phyloP scores from a whole-genome alignment of 1,140 invertebrate species.

The Sitodiplosis mosellana region DNA sequence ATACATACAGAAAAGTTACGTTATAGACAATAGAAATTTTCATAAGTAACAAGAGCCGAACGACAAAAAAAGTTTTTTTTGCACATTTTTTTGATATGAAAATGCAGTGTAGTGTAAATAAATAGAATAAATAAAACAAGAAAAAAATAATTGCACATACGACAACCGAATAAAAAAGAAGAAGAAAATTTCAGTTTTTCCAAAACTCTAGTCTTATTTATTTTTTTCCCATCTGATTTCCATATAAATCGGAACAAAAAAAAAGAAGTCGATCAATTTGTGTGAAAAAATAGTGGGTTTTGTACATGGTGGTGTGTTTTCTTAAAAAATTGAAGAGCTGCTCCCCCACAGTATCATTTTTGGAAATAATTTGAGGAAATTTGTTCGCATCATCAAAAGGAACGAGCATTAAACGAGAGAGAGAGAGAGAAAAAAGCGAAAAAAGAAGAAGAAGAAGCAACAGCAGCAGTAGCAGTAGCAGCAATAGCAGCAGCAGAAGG shows the following conservation, averaged over 20 bases:
- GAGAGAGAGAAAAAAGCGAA: constrained; percentile 1
- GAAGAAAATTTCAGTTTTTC: constrained; percentile 3
- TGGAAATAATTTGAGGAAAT: not conserved
- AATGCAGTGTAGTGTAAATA: not conserved
- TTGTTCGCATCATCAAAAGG: not conserved
- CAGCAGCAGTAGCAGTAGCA: too few species aligned
- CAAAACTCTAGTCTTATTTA: not conserved
- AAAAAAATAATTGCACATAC: constrained; percentile 1
- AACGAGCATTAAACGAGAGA: not conserved
- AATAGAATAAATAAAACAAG: constrained; percentile 4
- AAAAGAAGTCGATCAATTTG: too few species aligned
- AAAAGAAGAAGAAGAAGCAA: not conserved
- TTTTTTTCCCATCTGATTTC: not conserved
- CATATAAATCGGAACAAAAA: not conserved
- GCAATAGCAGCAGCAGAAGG: too few species aligned
- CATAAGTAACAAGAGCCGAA: too few species aligned
- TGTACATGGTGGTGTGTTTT: too few species aligned
- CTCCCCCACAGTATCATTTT: not conserved
- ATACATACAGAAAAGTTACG: too few species aligned
- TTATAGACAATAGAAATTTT: not conserved
- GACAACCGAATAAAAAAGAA: constrained; percentile 4
- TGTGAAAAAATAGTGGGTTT: too few species aligned
- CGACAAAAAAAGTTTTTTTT: constrained; percentile 2
- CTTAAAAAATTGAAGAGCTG: too few species aligned
- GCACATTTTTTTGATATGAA: constrained; percentile 14